phyloP scores from a whole-genome alignment of 2,797 vertebrate genomes.

The Manis pentadactyla region DNA sequence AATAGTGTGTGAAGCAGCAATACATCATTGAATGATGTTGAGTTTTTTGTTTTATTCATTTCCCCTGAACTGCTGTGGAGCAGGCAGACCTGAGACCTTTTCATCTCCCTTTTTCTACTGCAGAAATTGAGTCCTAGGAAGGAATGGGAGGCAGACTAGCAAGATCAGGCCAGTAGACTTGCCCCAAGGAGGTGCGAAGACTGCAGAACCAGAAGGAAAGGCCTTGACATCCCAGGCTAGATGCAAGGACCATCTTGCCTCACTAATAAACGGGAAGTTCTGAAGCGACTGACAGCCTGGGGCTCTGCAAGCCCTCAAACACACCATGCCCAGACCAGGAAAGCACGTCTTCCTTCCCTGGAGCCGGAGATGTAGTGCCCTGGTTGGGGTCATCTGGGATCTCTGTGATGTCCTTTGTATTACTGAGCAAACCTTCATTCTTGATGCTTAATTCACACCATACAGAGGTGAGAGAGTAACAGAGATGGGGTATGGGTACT shows the following conservation, averaged over 20 bases:
- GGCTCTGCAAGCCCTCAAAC: background rate
- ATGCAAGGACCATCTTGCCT: background rate
- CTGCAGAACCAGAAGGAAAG: background rate
- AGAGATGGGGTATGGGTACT: background rate
- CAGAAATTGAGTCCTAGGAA: constrained; percentile 6
- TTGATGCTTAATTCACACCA: background rate
- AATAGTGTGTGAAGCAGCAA: constrained; percentile 33
- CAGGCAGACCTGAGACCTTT: background rate
- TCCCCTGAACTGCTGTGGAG: background rate
- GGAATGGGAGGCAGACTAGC: background rate
- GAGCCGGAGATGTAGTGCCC: background rate
- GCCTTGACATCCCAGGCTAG: background rate
- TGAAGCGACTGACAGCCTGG: background rate
- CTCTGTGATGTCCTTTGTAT: background rate
- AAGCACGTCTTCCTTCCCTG: background rate
- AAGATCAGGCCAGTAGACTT: background rate
- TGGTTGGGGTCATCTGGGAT: background rate
- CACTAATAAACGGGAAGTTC: background rate
- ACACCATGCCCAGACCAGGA: background rate
- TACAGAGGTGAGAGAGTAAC: background rate
- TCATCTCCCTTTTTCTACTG: background rate
- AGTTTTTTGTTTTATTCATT: constrained; percentile 27
- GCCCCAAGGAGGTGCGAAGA: background rate
- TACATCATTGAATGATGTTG: background rate
- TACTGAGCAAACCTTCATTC: background rate